Evolutionary conservation across 2,888 invertebrate species (phyloP).

Genomic region (Trichopria drosophilae): DNA sequence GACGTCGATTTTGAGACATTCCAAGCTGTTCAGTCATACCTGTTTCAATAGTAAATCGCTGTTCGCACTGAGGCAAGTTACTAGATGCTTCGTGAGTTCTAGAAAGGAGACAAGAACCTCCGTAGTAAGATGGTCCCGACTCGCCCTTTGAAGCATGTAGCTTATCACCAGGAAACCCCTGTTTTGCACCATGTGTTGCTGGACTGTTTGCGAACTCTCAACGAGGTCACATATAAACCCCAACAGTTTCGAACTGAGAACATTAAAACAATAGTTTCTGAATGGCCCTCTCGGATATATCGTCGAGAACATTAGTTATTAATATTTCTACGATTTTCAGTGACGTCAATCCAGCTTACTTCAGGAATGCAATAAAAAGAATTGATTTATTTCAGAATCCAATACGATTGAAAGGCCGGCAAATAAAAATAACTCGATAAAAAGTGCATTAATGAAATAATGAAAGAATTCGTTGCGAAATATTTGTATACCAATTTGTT

Average conservation of each 20-base stretch:
- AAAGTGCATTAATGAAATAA: too few relatives aligned
- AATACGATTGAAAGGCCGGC: too few relatives aligned
- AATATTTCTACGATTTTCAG: too few relatives aligned
- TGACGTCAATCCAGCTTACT: too few relatives aligned
- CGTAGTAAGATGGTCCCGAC: conserved; percentile 88
- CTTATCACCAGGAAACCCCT: conserved; percentile 98
- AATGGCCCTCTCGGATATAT: too few relatives aligned
- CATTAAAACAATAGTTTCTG: too few relatives aligned
- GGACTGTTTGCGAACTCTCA: conserved; percentile 94
- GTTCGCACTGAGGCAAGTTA: conserved; percentile 90
- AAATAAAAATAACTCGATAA: too few relatives aligned
- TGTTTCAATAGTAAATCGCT: conserved; percentile 89
- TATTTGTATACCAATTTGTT: too few relatives aligned
- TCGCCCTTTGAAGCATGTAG: conserved; percentile 91
- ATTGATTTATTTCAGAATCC: too few relatives aligned
- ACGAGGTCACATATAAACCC: conserved; percentile 97
- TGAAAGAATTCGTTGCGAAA: too few relatives aligned
- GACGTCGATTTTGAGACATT: neutral
- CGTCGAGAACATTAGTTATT: too few relatives aligned
- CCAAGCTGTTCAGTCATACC: conserved; percentile 63
- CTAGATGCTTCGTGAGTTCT: conserved; percentile 88
- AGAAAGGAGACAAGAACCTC: conserved; percentile 92
- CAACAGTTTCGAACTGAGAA: conserved; percentile 92
- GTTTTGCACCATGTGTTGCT: conserved; percentile 99
- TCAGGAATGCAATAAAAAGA: too few relatives aligned